These are phyloP conservation scores for Lophura nycthemera DNA, from an alignment of 2,113 vertebrate genomes.

Conservation along the genomic window DNA sequence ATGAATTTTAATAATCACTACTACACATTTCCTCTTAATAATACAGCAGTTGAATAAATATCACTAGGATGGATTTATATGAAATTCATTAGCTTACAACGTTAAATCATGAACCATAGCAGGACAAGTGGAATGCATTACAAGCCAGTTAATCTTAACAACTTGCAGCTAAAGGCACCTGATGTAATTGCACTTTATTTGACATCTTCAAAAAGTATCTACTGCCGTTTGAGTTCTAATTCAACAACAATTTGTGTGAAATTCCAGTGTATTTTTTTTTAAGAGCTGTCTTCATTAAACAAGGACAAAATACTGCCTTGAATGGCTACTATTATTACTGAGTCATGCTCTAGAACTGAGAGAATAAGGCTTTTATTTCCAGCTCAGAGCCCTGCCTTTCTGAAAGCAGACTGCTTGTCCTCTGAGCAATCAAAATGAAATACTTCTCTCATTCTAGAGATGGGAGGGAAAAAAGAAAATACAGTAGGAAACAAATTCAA, in stretches of 20 bases:
- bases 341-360: not conserved
- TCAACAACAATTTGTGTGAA: not conserved
- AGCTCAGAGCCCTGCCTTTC: not conserved
- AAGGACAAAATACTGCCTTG: not conserved
- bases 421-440: not conserved
- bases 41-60: slow-evolving; percentile 44
- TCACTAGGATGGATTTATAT: not conserved
- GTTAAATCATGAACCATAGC: not conserved
- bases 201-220: not conserved
- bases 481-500: not conserved
- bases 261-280: not conserved
- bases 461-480: not conserved
- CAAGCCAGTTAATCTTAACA: not conserved
- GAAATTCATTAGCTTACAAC: slow-evolving; percentile 25
- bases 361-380: not conserved
- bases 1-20: slow-evolving; percentile 54
- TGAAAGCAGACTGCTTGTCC: not conserved
- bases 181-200: not conserved
- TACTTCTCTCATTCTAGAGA: not conserved
- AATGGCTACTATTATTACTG: not conserved
- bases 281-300: not conserved
- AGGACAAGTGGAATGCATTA: not conserved
- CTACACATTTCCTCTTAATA: slow-evolving; percentile 19
- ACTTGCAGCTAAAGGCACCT: not conserved
- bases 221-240: not conserved